phyloP scores from a whole-genome alignment of 2,797 vertebrate species.

The Oreochromis mossambicus region DNA sequence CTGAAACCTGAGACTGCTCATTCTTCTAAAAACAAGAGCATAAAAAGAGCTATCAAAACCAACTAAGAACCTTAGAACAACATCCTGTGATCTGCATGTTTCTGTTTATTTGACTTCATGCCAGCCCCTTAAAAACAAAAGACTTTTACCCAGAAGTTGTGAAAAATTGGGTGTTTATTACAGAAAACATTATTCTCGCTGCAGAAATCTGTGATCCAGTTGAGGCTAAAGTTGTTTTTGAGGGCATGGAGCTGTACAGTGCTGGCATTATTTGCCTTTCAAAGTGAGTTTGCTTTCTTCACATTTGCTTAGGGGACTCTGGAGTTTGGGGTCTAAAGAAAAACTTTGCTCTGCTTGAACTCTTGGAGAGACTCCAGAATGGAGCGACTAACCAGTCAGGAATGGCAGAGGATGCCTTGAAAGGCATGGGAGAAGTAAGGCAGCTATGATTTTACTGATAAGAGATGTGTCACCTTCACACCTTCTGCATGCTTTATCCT shows the following conservation, averaged over 20 bases:
- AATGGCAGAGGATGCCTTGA: constrained; percentile 84
- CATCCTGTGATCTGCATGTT: neutral
- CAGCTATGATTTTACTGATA: neutral
- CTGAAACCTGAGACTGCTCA: neutral
- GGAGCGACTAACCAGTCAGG: constrained; percentile 89
- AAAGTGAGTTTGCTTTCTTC: neutral
- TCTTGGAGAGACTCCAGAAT: constrained; percentile 94
- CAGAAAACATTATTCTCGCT: neutral
- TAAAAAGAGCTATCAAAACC: neutral
- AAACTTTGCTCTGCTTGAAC: constrained; percentile 96
- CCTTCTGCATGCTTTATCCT: neutral
- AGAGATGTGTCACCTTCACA: neutral
- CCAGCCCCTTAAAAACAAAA: neutral
- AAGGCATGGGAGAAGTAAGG: constrained; percentile 91
- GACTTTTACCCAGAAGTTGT: neutral
- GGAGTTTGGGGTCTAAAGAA: constrained; percentile 98
- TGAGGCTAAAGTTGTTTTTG: neutral
- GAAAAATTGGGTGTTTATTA: neutral
- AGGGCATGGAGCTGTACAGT: neutral
- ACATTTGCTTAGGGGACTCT: constrained; percentile 83
- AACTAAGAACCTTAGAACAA: neutral
- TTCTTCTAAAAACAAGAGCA: neutral
- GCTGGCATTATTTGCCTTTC: neutral
- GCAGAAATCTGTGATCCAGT: neutral
- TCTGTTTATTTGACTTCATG: neutral